Evolutionary conservation across 1,140 invertebrate species (phyloP).

Genomic region (Lasioglossum albipes): DNA sequence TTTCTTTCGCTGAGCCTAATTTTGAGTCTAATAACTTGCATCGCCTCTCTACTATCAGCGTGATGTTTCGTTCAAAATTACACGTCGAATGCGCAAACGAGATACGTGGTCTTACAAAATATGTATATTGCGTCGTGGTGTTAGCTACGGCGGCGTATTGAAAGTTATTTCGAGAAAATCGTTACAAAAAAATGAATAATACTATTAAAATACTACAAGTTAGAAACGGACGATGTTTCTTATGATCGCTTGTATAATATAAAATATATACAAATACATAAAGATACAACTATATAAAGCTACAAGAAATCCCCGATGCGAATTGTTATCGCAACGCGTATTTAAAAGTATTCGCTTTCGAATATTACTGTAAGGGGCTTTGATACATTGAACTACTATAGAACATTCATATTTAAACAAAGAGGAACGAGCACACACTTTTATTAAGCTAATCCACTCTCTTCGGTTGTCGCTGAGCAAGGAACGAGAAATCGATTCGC

Average conservation of each 20-base stretch:
- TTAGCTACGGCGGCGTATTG: background rate
- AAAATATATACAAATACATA: background rate
- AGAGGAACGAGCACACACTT: background rate
- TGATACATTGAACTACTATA: background rate
- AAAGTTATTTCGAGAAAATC: background rate
- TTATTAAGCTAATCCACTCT: conserved; percentile 5
- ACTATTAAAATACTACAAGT: background rate
- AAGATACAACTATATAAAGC: background rate
- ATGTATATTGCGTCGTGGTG: background rate
- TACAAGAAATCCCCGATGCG: background rate
- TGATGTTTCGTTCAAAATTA: background rate
- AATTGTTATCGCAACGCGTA: conserved; percentile 2
- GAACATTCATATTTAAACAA: background rate
- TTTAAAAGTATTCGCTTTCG: conserved; percentile 19
- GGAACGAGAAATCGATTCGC: background rate
- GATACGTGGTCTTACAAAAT: background rate
- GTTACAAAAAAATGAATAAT: background rate
- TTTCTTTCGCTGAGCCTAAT: too few species aligned
- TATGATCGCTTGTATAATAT: background rate
- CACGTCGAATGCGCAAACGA: background rate
- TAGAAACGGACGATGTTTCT: conserved; percentile 3
- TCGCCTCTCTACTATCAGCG: too few species aligned
- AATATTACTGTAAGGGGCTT: conserved; percentile 6
- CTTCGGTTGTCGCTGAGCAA: background rate
- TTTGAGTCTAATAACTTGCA: too few species aligned